These are phyloP conservation scores for Euclidia mi DNA, from an alignment of 2,888 invertebrate species.

Conservation along the genomic window DNA sequence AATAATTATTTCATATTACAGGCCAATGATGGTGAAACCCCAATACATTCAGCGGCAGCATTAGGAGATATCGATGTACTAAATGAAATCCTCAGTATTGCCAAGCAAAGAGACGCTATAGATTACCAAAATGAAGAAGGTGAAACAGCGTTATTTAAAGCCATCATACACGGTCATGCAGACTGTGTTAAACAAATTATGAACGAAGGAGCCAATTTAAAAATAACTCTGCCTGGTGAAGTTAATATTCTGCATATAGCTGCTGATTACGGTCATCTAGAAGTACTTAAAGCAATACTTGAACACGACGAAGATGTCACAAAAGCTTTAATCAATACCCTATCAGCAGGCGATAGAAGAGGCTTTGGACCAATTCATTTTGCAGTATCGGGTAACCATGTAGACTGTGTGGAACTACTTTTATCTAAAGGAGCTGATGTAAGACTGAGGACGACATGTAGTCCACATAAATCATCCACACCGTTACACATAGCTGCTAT, in stretches of 20 bases:
- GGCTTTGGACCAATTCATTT: constrained; percentile 88
- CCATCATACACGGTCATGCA: constrained; percentile 77
- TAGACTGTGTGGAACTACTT: constrained; percentile 82
- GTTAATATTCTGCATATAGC: constrained; percentile 91
- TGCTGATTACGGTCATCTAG: constrained; percentile 87
- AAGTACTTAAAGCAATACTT: constrained; percentile 88
- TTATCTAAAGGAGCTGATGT: constrained; percentile 83
- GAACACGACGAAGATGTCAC: constrained; percentile 77
- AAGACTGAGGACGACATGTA: constrained; percentile 77
- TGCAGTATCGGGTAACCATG: constrained; percentile 88
- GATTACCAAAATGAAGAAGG: constrained; percentile 84
- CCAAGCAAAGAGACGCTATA: constrained; percentile 83
- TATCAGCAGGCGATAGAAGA: constrained; percentile 75
- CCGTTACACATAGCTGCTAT: constrained; percentile 85
- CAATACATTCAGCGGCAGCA: constrained; percentile 88
- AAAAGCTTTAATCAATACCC: constrained; percentile 67
- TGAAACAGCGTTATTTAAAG: constrained; percentile 86
- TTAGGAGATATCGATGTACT: constrained; percentile 85
- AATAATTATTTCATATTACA: constrained; percentile 44
- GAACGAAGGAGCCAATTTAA: constrained; percentile 82
- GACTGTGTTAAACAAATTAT: constrained; percentile 83
- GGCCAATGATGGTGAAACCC: constrained; percentile 87
- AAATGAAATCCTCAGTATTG: constrained; percentile 85
- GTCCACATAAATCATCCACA: constrained; percentile 79
- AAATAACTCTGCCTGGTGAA: constrained; percentile 79